Evolutionary conservation across 1,140 invertebrate species (phyloP), one percentile per base, ranked within the genome.

Genomic region (Trichonephila clavata): DNA sequence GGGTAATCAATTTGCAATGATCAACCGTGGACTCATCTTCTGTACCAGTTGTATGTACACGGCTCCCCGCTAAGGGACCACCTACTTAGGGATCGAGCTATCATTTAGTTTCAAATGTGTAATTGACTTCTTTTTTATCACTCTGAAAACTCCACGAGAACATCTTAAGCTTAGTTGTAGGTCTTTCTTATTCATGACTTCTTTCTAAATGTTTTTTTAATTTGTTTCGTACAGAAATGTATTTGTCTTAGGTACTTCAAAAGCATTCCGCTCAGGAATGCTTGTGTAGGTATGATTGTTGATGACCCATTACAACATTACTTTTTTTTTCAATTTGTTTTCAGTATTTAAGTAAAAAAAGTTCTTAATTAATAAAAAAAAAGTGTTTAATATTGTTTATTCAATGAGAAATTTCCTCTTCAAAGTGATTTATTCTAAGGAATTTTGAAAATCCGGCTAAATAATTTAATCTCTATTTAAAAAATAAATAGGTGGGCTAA

Each of bases 1-100:
- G 59, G 10, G 18, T 90, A 90, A 90, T 90, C 89, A 81, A 90
- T 81, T 80, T 61, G 68, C 8, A 50, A 90, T 61, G 71, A 90
- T 61, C 71, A 20, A 39, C 24, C 65, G 21, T 4, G 61, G 77
- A 57, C 50, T 81, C 88, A 39, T 90, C 57, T 80, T 60, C 43
- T 27, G n/a, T 3, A 50, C 20, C 50, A 39, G 57, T 63, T 60
- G 63, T 27, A 39, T 13, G 6, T 90, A 21, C 27, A 39, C 2
- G 20, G 71, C 20, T 57, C 14, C 71, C 68, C 39, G 50, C 24
- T 63, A 21, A 32, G 21, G 43, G 89, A 90, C 89, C 89, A 81
- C 89, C 89, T 39, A 61, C 43, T 8, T 21, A 16, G 89, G 50
- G 50, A 60, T 81, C 50, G n/a, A 57, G 71, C 71, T 61, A 81